Evolutionary conservation across 2,113 vertebrate genomes (phyloP).

Genomic region (Butastur rufipennis): DNA sequence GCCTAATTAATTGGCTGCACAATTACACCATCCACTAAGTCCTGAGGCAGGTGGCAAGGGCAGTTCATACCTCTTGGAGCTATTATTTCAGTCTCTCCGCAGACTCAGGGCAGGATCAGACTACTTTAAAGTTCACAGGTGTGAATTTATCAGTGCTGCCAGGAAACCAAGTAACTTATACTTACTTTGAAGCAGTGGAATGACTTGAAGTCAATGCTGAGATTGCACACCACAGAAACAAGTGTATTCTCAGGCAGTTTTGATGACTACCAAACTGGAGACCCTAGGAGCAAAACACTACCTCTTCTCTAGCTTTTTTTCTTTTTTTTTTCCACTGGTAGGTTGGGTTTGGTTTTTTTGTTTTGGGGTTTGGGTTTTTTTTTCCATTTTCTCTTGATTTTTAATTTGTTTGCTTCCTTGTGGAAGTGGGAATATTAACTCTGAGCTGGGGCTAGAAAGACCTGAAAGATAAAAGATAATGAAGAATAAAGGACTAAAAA

Average conservation of each 20-base stretch:
- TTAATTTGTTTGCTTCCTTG: not conserved
- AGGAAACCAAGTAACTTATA: not conserved
- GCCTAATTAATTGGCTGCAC: not conserved
- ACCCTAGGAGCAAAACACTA: not conserved
- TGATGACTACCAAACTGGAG: not conserved
- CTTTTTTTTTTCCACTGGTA: not conserved
- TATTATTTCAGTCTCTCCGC: not conserved
- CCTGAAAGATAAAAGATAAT: not conserved
- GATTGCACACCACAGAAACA: not conserved
- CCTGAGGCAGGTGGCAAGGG: not conserved
- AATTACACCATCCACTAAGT: not conserved
- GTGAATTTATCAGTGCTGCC: not conserved
- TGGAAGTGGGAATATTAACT: not conserved
- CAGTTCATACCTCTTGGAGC: not conserved
- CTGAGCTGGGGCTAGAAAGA: not conserved
- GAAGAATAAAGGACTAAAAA: not conserved
- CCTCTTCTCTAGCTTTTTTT: not conserved
- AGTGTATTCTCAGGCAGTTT: not conserved
- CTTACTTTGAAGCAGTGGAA: not conserved
- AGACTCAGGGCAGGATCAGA: not conserved
- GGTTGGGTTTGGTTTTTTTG: fast-evolving
- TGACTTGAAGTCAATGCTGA: not conserved
- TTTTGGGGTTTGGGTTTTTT: fast-evolving
- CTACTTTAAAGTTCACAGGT: not conserved
- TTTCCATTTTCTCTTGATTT: not conserved